A percentile compares a stretch with the other conserved stretches of the same genome.
Evolutionary conservation across 2,797 vertebrate species (phyloP).

Genomic region (Melanotaenia parkinsoni): DNA sequence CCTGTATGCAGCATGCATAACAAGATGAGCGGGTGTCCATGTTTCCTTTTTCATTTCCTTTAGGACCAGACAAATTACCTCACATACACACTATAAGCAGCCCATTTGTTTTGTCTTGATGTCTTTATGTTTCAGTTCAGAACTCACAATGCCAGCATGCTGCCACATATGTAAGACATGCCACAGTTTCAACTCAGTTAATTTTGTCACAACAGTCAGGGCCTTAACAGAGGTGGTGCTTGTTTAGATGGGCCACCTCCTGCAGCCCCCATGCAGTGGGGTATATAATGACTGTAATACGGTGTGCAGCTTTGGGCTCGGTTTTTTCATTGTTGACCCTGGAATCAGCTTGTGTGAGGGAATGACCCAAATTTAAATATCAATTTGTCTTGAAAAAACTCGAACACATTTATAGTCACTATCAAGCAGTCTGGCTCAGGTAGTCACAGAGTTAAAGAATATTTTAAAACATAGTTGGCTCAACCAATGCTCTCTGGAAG

Average conservation of each 20-base stretch:
- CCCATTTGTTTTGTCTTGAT: constrained; percentile 30
- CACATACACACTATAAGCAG: constrained; percentile 1
- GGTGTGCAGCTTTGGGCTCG: not conserved
- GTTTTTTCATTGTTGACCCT: not conserved
- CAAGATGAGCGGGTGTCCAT: constrained; percentile 30
- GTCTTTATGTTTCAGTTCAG: constrained; percentile 8
- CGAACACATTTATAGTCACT: no score
- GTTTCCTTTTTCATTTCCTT: constrained; percentile 39
- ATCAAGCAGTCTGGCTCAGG: not conserved
- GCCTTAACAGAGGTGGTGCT: not conserved
- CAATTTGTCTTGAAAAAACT: not conserved
- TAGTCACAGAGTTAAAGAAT: no score
- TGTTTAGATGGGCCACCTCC: not conserved
- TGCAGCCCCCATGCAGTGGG: not conserved
- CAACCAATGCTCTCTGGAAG: no score
- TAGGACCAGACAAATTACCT: constrained; percentile 32
- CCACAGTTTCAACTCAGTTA: not conserved
- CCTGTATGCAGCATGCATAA: constrained; percentile 7
- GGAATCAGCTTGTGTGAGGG: not conserved
- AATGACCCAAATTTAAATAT: not conserved
- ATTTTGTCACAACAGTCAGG: not conserved
- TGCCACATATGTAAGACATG: not conserved
- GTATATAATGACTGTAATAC: not conserved
- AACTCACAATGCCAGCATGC: not conserved
- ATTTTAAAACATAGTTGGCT: no score